Base-by-base conservation (phyloP, 2,888 invertebrate species). In the Lasioglossum oenotherae region DNA sequence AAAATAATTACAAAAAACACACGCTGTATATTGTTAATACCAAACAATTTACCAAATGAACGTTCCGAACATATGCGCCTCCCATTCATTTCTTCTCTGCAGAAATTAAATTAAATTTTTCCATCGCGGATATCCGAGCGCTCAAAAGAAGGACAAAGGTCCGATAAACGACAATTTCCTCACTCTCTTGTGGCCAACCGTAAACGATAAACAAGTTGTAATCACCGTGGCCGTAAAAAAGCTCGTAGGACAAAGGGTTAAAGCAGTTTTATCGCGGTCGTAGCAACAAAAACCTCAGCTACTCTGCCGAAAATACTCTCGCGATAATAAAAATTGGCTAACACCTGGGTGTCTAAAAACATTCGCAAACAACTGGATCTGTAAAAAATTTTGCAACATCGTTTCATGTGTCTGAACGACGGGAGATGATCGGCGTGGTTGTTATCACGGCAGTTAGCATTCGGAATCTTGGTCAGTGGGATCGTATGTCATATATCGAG, bases 401-500 rank as follows among this genome's bases (percentile, higher is more conserved):
- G 23, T 53, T 53, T 23, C 8, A 23, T 3, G 53, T 10, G 53
- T 27, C 27, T 60, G 14, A 12, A 2, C 16, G 60, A 27, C 4
- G 27, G 14, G 27, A 60, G 60, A 60, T 8, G 67, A 67, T 35
- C 67, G 35, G 67, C 35, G 16, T 6, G 67, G 31, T 31, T 67
- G 64, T 27, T 78, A 78, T 64, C 72, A 46, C 4, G n/a, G 49
- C 73, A 53, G n/a, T 41, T 49, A 12, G 57, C 19, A 44, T 5
- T n/a, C 8, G 19, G 14, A 49, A 75, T 75, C 46, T 46, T 69
- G 44, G 69, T 16, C 74, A 57, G 35, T 27, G n/a, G n/a, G 57
- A 72, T 75, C 38, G 41, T 64, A 19, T 23, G 3, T 16, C 14
- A 44, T 79, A 57, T 82, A 69, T 82, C 80, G 60, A 31, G 41